Percentiles rank a stretch among this genome's conserved stretches.
Evolutionary conservation across 1,140 invertebrate genomes (phyloP).

Genomic region (Oncopodura yosiiana): DNA sequence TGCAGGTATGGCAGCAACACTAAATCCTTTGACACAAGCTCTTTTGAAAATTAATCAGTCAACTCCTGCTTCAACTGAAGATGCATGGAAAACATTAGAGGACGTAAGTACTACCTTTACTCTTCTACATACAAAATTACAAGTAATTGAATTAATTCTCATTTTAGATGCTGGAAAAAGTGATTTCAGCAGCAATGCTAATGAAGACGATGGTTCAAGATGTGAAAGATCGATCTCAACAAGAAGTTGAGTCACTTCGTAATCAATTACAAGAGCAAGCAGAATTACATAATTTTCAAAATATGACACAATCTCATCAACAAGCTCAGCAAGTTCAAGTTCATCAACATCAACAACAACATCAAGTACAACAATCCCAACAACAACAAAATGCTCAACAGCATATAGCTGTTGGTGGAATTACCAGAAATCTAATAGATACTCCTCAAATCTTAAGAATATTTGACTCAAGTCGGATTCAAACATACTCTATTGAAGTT

Average conservation of each 20-base stretch:
- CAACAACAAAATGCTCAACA: constrained; percentile 3
- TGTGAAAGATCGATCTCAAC: constrained; percentile 31
- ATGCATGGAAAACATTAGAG: constrained; percentile 56
- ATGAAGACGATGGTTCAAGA: constrained; percentile 33
- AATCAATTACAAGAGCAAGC: constrained; percentile 27
- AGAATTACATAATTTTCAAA: constrained; percentile 26
- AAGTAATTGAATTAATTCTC: background rate
- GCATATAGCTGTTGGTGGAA: constrained; percentile 22
- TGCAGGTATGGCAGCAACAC: background rate
- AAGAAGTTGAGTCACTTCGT: constrained; percentile 27
- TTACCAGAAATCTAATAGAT: constrained; percentile 20
- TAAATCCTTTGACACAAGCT: constrained; percentile 30
- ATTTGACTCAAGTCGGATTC: constrained; percentile 33
- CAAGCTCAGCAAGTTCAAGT: constrained; percentile 21
- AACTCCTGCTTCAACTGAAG: constrained; percentile 36
- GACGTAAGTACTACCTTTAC: constrained; percentile 40
- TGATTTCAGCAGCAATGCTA: constrained; percentile 22
- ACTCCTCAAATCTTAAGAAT: constrained; percentile 32
- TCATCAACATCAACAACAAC: constrained; percentile 19
- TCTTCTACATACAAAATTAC: background rate
- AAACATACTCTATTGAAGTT: constrained; percentile 35
- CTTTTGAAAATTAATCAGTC: constrained; percentile 32
- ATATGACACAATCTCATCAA: constrained; percentile 4
- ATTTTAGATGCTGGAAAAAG: constrained; percentile 28
- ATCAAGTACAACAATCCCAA: constrained; percentile 4